Evolutionary conservation across 2,797 vertebrate species (phyloP), one percentile per base, ranked within the genome.

Genomic region (Crocodylus rhombifer): DNA sequence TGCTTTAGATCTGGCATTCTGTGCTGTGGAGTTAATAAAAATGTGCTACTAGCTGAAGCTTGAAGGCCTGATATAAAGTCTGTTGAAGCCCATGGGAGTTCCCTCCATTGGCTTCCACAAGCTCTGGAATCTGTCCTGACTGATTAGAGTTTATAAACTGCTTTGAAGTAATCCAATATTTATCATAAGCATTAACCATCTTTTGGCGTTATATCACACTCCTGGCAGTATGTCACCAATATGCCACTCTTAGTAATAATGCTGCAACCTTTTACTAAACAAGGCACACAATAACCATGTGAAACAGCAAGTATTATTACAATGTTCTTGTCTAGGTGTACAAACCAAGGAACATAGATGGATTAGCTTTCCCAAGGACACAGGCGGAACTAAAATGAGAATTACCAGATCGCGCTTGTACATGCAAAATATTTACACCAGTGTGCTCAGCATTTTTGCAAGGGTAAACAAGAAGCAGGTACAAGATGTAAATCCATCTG

Each of bases 201-300:
- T 30, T n/a, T 0, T 2, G 1, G 2, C 2, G 33, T 51, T 3
- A 0, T 26, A 21, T 21, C 16, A 0, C 5, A 2, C 36, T 0
- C 1, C 1, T 42, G 14, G 14, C 13, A 1, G 5, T 14, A 18
- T 10, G 20, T 7, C 51, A 42, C 28, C 7, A 20, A 30, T 25
- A 1, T 11, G 13, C 7, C 14, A 4, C 36, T 16, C 69, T 51
- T 51, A 26, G 25, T 51, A 25, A 42, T 73, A 73, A 42, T 15
- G 67, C 25, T 25, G 33, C 23, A 23, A 5, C 33, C 67, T 23
- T 71, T 42, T 71, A 42, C 33, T 21, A 9, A 28, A 16, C 6
- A 33, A 13, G 42, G 28, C 21, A 30, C 28, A 17, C 28, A 63
- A 3, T 36, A 57, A n/a, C 25, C 69, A 33, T 11, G 61, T 62